Evolutionary conservation across 1,140 invertebrate species (phyloP), one percentile per base, ranked within the genome.

Genomic region (Bicyclus anynana): DNA sequence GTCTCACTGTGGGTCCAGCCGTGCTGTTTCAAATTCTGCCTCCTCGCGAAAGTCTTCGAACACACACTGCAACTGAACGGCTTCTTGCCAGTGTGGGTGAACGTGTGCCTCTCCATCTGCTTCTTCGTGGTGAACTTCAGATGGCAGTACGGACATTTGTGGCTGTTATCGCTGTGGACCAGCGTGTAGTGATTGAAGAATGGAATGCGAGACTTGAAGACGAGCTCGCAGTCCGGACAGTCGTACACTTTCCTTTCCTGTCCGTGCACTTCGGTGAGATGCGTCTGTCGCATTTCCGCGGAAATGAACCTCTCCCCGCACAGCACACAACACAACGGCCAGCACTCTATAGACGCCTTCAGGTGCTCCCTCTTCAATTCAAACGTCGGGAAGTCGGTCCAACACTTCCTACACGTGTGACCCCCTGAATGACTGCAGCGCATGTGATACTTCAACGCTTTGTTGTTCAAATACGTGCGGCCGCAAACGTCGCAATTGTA

Each of bases 401-500:
- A 79, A 27, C 84, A 87, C 49, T 75, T 84, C n/a, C 82, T 72
- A 38, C 84, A 87, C 0, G 67, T 59, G 12, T 72, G 60, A 12
- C 68, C 74, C 0, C 69, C 73, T 0, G 74, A 61, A 59, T 87
- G 84, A n/a, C 58, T 80, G 53, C 72, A 79, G 14, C 69, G 77
- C n/a, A 77, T 72, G 27, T 87, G 84, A 47, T 83, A 81, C 21
- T 74, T 75, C 5, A 87, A 56, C 2, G 79, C 77, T 48, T 78
- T 78, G 4, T 70, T 69, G 0, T 72, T 77, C 20, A 78, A 33
- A 63, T 85, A 87, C 13, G 59, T 73, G 7, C 74, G 61, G 0
- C 82, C 84, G 51, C 84, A 87, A 1, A 69, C 58, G 12, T 85
- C 84, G 35, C 84, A 87, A 2, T 77, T 84, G 35, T 68, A 81